These are phyloP conservation scores for Xiphias gladius DNA, from an alignment of 2,113 vertebrate species.

Conservation along the genomic window DNA sequence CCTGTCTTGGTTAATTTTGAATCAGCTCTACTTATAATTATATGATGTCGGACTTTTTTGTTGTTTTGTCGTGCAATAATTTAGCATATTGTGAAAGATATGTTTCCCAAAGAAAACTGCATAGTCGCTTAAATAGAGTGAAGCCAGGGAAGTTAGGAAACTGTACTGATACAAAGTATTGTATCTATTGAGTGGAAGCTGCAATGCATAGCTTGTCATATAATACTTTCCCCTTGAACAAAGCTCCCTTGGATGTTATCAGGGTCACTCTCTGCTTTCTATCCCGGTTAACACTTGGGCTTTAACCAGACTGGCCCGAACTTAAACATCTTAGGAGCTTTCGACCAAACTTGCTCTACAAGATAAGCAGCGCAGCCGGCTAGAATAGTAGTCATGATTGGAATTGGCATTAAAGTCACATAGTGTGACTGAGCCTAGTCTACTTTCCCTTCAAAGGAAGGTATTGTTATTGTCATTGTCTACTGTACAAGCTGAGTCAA, in stretches of 20 bases:
- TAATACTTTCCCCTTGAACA: neutral
- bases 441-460: slow-evolving; percentile 25
- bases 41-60: neutral
- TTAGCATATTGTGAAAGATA: neutral
- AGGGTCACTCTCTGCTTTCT: neutral
- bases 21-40: neutral
- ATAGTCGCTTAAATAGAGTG: neutral
- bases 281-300: neutral
- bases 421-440: slow-evolving; percentile 39
- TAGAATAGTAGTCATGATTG: slow-evolving; percentile 31
- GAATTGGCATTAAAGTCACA: slow-evolving; percentile 43
- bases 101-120: neutral
- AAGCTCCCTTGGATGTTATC: slow-evolving; percentile 2
- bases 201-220: neutral
- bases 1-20: neutral
- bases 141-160: neutral
- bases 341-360: neutral
- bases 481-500: slow-evolving; percentile 39
- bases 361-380: slow-evolving; percentile 7
- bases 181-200: neutral
- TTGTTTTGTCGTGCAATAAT: neutral
- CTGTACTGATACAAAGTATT: neutral
- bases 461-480: slow-evolving; percentile 35
- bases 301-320: neutral
- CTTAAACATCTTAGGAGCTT: neutral